These are phyloP conservation scores for Spodoptera exigua DNA, from an alignment of 2,888 invertebrate genomes.

Conservation along the genomic window DNA sequence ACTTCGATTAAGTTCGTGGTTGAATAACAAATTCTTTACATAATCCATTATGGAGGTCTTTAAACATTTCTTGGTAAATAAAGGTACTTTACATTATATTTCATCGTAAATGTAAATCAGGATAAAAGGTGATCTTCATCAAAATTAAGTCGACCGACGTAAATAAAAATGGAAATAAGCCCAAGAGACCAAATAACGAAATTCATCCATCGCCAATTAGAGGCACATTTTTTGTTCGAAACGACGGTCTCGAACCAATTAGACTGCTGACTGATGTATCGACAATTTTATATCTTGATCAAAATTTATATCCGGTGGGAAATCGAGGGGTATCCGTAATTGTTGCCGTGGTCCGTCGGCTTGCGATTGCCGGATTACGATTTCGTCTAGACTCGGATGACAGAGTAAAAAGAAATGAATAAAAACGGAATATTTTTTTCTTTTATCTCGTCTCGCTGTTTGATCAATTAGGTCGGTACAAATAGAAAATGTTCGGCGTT, in stretches of 20 bases:
- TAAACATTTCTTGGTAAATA: too few relatives aligned
- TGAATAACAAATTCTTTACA: too few relatives aligned
- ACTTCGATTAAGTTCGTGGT: too few relatives aligned
- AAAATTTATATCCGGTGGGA: constrained; percentile 71
- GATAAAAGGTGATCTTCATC: constrained; percentile 30
- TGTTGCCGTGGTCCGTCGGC: constrained; percentile 54
- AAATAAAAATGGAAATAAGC: constrained; percentile 41
- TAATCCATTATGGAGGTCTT: too few relatives aligned
- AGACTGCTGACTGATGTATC: constrained; percentile 68
- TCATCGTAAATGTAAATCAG: constrained; percentile 22
- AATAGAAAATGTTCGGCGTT: constrained; percentile 41
- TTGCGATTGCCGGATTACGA: constrained; percentile 59
- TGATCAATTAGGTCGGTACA: constrained; percentile 58
- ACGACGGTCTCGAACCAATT: constrained; percentile 64
- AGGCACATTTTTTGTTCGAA: constrained; percentile 49
- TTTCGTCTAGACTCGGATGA: constrained; percentile 59
- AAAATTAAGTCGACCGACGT: constrained; percentile 29
- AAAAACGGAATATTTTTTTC: constrained; percentile 43
- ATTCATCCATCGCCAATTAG: constrained; percentile 52
- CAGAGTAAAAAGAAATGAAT: constrained; percentile 23
- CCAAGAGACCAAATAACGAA: constrained; percentile 51
- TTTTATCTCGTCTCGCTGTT: constrained; percentile 53
- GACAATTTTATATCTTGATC: constrained; percentile 72
- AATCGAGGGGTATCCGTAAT: constrained; percentile 65
- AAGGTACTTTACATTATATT: too few relatives aligned